These are phyloP conservation scores for Cynaeus angustus DNA, from an alignment of 2,888 invertebrate species.

Conservation along the genomic window DNA sequence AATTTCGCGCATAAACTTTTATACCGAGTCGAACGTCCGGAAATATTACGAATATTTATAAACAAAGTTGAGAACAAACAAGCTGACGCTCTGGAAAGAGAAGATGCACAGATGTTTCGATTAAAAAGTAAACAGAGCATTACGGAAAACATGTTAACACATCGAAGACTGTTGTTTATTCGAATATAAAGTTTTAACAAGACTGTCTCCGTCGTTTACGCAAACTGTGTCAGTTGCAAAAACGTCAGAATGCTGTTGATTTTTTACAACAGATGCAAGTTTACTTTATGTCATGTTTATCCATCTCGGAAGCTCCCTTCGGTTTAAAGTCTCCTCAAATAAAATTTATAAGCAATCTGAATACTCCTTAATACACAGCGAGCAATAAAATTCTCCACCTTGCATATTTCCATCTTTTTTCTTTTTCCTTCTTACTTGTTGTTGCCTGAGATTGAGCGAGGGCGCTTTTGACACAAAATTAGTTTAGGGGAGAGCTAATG, in stretches of 20 bases:
- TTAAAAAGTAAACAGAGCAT: constrained; percentile 33
- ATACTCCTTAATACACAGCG: constrained; percentile 54
- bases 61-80: constrained; percentile 1
- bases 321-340: constrained; percentile 39
- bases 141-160: neutral
- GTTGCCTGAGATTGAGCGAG: constrained; percentile 53
- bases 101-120: constrained; percentile 10
- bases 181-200: neutral
- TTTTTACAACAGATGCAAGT: no score
- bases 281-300: no score
- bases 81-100: neutral
- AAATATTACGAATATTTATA: constrained; percentile 1
- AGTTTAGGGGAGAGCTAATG: constrained; percentile 56
- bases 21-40: neutral
- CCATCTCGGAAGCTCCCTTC: no score
- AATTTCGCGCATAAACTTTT: constrained; percentile 27
- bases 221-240: no score
- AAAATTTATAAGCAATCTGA: constrained; percentile 51
- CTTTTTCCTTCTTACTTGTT: constrained; percentile 58
- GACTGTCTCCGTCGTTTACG: no score
- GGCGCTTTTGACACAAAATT: constrained; percentile 55
- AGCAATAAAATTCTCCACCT: constrained; percentile 53
- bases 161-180: neutral
- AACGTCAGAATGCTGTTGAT: no score
- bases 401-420: constrained; percentile 55